phyloP scores from a whole-genome alignment of 2,888 invertebrate genomes.

The Druceiella hillmani region DNA sequence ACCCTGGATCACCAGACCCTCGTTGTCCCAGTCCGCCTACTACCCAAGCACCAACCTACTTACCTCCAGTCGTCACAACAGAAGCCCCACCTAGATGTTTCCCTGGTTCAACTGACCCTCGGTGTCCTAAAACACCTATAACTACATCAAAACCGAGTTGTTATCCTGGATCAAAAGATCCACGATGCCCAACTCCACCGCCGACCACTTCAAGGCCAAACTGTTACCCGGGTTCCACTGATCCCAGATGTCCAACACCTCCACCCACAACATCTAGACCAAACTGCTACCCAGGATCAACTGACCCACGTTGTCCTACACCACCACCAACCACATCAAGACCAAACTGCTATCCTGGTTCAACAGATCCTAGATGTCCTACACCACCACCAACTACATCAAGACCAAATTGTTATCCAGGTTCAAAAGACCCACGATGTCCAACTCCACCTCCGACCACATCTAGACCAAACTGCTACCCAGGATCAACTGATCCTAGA shows the following conservation, averaged over 20 bases:
- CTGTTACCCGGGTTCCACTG: slow-evolving; percentile 29
- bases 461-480: slow-evolving; percentile 10
- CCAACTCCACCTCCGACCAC: slow-evolving; percentile 23
- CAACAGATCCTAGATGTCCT: slow-evolving; percentile 28
- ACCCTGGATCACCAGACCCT: slow-evolving; percentile 19
- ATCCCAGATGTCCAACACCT: slow-evolving; percentile 25
- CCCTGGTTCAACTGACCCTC: slow-evolving; percentile 22
- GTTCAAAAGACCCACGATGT: slow-evolving; percentile 29
- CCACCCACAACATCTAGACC: slow-evolving; percentile 18
- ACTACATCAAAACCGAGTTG: slow-evolving; percentile 20
- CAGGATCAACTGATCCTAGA: slow-evolving; percentile 6
- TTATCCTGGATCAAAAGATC: slow-evolving; percentile 28
- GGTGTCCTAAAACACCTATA: slow-evolving; percentile 24
- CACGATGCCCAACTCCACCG: slow-evolving; percentile 23
- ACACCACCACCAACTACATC: slow-evolving; percentile 17
- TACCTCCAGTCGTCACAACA: too few relatives aligned
- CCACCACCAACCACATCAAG: slow-evolving; percentile 19
- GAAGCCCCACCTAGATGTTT: background rate
- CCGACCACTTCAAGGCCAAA: slow-evolving; percentile 19
- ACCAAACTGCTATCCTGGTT: slow-evolving; percentile 28
- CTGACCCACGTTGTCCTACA: slow-evolving; percentile 16
- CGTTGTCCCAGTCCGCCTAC: slow-evolving; percentile 17
- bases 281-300: slow-evolving; percentile 19
- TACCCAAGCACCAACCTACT: too few relatives aligned
- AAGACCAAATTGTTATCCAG: slow-evolving; percentile 25